phyloP scores from a whole-genome alignment of 2,797 vertebrate genomes.

The Spinus pinus region DNA sequence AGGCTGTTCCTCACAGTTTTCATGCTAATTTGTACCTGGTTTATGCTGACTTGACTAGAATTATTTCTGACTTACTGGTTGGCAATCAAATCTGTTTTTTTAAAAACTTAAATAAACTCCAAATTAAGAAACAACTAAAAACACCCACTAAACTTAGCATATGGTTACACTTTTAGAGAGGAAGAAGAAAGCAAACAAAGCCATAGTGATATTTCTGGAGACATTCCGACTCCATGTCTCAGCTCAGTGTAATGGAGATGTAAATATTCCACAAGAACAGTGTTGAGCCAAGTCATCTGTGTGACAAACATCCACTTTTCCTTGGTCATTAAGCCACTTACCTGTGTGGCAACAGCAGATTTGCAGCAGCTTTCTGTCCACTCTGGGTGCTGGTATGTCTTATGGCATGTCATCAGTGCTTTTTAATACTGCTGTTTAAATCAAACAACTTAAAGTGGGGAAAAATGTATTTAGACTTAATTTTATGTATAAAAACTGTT shows the following conservation, averaged over 20 bases:
- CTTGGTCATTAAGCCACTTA: neutral
- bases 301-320: neutral
- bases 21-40: neutral
- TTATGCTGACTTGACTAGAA: conserved; percentile 29
- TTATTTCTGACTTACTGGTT: conserved; percentile 1
- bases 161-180: neutral
- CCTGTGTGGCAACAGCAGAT: neutral
- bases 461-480: neutral
- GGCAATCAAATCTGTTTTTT: neutral
- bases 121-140: conserved; percentile 30
- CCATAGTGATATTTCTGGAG: conserved; percentile 15
- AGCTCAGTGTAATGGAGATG: neutral
- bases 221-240: neutral
- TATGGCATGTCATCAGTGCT: neutral
- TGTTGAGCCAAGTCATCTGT: neutral
- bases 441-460: neutral
- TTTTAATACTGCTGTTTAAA: neutral
- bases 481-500: neutral
- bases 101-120: neutral
- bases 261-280: neutral
- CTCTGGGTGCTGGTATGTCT: neutral
- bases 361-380: neutral
- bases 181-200: conserved; percentile 37
- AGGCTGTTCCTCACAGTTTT: neutral
- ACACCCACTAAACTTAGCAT: conserved; percentile 35